Evolutionary conservation across 2,888 invertebrate species (phyloP), one percentile per base, ranked within the genome.

Genomic region (Tetrapedia diversipes): DNA sequence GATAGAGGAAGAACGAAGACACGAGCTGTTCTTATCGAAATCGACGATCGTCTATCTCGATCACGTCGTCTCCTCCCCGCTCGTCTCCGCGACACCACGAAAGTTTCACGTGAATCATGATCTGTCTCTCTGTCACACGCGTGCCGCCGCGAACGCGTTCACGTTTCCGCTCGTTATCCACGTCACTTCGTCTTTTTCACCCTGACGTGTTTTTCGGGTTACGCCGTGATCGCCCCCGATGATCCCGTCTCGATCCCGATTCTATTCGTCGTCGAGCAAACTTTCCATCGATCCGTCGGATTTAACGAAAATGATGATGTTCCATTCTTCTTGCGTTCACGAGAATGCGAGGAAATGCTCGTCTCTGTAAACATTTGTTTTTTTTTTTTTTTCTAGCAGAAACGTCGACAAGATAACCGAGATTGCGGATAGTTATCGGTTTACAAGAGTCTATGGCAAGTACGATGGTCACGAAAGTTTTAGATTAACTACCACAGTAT

Each of bases 31-130:
- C 53, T 70, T 83, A 83, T 83, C 83, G 43, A 16, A 32, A 73
- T 75, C 61, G 61, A 24, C 34, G 39, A 84, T 83, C 81, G 69
- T 19, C 19, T 80, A 84, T 84, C 84, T 43, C 69, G 57, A 82
- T 84, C 84, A 79, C 73, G 77, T 22, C 45, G 68, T 49, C 51
- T 54, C 60, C 45, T 64, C 70, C 39, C 66, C 64, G 41, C 34
- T 63, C 51, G 45, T n/a, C 56, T 51, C 53, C 57, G 51, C 61
- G 47, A 71, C 24, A 22, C 45, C 81, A 79, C 57, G 79, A 49
- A 39, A 67, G 43, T n/a, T 67, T 70, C 80, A 82, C 79, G 86
- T 85, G 86, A 79, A 72, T 79, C 19, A 29, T 10, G 19, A 8
- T 16, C 16, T 16, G 16, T 37, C 1, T 39, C 27, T 49, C 10